Evolutionary conservation across 2,797 vertebrate species (phyloP).

Genomic region (Rhinella marina): DNA sequence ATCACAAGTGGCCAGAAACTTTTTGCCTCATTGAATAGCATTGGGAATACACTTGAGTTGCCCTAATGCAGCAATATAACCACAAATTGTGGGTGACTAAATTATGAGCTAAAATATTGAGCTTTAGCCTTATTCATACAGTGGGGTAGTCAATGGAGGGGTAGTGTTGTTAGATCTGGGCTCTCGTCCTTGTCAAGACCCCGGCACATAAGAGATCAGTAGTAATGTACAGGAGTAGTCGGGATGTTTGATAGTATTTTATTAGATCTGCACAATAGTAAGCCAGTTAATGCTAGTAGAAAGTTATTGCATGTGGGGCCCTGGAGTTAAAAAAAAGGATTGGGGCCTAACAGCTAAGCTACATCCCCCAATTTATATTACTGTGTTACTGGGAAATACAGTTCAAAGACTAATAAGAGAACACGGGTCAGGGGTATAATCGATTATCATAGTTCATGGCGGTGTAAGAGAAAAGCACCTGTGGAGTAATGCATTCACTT

Average conservation of each 20-base stretch:
- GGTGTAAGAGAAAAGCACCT: slow-evolving; percentile 69
- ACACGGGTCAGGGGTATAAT: slow-evolving; percentile 66
- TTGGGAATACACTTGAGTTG: too few species aligned
- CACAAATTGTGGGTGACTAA: too few species aligned
- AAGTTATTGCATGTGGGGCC: neutral
- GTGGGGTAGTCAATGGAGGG: neutral
- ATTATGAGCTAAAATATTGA: too few species aligned
- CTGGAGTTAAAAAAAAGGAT: neutral
- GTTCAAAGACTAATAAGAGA: slow-evolving; percentile 65
- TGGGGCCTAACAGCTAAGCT: neutral
- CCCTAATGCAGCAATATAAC: too few species aligned
- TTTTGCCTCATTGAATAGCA: too few species aligned
- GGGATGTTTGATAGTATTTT: neutral
- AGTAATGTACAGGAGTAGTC: neutral
- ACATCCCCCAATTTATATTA: neutral
- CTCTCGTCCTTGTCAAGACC: neutral
- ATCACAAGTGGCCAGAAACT: neutral
- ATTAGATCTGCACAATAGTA: neutral
- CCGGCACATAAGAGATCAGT: neutral
- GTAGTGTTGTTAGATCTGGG: neutral
- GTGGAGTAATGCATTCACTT: slow-evolving; percentile 69
- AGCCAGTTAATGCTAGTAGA: neutral
- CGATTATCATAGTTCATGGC: slow-evolving; percentile 66
- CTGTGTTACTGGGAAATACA: slow-evolving; percentile 59
- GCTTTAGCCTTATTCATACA: neutral